Evolutionary conservation across 64 coral and sea anemone species (phyloP).

Genomic region (Dendrophyllia cribrosa): DNA sequence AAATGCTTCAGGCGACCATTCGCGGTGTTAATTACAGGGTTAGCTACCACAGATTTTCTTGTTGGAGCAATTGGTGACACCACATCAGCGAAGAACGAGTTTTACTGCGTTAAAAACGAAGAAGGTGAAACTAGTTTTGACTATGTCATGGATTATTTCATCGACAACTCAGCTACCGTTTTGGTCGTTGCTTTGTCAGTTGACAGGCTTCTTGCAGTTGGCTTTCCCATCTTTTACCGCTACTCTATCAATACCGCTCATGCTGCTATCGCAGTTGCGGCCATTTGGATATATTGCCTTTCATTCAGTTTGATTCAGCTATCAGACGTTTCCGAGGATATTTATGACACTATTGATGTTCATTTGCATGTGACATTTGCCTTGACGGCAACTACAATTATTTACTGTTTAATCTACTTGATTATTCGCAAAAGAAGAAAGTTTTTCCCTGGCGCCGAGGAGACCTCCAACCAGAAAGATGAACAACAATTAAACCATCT

Average conservation of each 20-base stretch:
- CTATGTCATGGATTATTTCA: slow-evolving; percentile 28
- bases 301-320: slow-evolving; percentile 33
- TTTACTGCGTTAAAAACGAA: slow-evolving; percentile 24
- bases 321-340: background rate
- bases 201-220: slow-evolving; percentile 39
- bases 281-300: slow-evolving; percentile 10
- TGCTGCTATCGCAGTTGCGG: background rate
- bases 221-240: slow-evolving; percentile 46
- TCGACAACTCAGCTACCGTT: slow-evolving; percentile 36
- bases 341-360: slow-evolving; percentile 34
- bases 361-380: slow-evolving; percentile 54
- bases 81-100: slow-evolving; percentile 24
- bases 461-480: background rate
- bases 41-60: slow-evolving; percentile 37
- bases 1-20: slow-evolving; percentile 43
- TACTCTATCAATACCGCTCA: slow-evolving; percentile 3
- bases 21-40: slow-evolving; percentile 31
- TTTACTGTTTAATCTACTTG: slow-evolving; percentile 22
- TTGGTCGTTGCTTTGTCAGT: slow-evolving; percentile 22
- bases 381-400: background rate
- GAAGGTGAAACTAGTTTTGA: background rate
- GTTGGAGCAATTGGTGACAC: slow-evolving; percentile 46
- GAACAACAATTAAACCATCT: background rate
- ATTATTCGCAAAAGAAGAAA: slow-evolving; percentile 33
- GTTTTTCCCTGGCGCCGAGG: background rate